Evolutionary conservation across 2,888 invertebrate genomes (phyloP).

Genomic region (Hydrotaea cyrtoneurina): DNA sequence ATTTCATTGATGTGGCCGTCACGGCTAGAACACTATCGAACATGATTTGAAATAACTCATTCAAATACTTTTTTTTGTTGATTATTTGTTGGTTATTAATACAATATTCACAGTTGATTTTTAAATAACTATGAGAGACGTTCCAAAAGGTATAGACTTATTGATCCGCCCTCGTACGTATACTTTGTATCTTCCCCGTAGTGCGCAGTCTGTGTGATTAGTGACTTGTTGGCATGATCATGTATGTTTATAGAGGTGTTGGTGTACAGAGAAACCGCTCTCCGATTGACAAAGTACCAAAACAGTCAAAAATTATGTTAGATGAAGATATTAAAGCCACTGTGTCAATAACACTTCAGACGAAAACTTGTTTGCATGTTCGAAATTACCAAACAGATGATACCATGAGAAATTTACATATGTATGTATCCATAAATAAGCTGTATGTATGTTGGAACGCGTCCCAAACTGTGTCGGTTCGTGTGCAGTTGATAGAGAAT

Average conservation of each 20-base stretch:
- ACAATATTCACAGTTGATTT: no score
- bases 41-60: no score
- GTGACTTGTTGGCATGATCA: no score
- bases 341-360: conserved; percentile 48
- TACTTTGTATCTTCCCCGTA: no score
- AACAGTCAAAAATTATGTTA: background rate
- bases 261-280: background rate
- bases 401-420: background rate
- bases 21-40: no score
- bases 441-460: background rate
- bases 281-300: background rate
- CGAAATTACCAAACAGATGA: background rate
- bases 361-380: conserved; percentile 40
- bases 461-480: conserved; percentile 24
- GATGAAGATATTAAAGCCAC: conserved; percentile 31
- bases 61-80: no score
- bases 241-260: background rate
- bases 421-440: conserved; percentile 18
- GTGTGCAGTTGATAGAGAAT: conserved; percentile 20
- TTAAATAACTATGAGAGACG: no score
- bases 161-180: no score
- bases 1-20: no score
- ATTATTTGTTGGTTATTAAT: no score
- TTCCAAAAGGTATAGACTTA: no score
- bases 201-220: no score